phyloP scores from a whole-genome alignment of 2,888 invertebrate species.

The Clostera curtula region DNA sequence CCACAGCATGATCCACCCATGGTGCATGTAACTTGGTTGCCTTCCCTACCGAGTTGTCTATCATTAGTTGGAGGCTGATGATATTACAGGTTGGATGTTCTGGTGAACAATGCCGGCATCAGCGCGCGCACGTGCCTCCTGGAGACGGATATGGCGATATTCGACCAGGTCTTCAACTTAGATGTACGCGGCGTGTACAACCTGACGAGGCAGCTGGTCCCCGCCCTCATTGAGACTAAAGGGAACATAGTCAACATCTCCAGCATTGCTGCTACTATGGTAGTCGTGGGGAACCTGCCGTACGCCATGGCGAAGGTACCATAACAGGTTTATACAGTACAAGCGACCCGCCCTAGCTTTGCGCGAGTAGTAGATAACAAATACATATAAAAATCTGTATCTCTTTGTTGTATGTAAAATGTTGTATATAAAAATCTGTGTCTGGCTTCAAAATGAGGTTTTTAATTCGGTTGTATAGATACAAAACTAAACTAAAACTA shows the following conservation, averaged over 20 bases:
- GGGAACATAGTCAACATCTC: conserved; percentile 85
- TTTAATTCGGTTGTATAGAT: too few species aligned
- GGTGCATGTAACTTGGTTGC: too few species aligned
- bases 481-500: too few species aligned
- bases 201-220: conserved; percentile 79
- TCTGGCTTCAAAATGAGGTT: not conserved
- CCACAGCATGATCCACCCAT: too few species aligned
- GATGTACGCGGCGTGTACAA: conserved; percentile 78
- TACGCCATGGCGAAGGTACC: conserved; percentile 89
- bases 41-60: too few species aligned
- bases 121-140: conserved; percentile 45
- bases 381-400: too few species aligned
- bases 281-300: conserved; percentile 87
- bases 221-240: conserved; percentile 77
- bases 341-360: too few species aligned
- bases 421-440: not conserved
- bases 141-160: conserved; percentile 27
- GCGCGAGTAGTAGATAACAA: too few species aligned
- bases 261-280: conserved; percentile 77
- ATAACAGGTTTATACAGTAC: too few species aligned
- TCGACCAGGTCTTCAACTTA: conserved; percentile 69
- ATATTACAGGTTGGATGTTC: conserved; percentile 15
- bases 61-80: too few species aligned
- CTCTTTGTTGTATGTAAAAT: too few species aligned
- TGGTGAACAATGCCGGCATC: conserved; percentile 73